These are phyloP conservation scores for Oscheius sp. DNA, from an alignment of 2,888 invertebrate species.

Conservation along the genomic window DNA sequence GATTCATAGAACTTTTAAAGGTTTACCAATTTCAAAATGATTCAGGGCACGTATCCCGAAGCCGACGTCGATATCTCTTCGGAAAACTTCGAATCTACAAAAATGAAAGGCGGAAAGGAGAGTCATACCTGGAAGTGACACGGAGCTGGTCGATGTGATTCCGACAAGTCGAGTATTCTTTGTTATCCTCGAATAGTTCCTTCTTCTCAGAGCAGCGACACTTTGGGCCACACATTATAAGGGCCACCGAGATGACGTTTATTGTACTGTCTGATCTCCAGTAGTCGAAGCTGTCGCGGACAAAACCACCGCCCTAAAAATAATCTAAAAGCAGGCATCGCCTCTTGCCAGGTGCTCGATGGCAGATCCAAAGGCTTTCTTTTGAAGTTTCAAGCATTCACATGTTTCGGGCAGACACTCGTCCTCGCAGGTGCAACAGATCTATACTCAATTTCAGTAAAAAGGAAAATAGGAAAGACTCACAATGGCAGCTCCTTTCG, in stretches of 20 bases:
- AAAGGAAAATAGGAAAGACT: too few species aligned
- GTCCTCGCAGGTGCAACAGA: neutral
- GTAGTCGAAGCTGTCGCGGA: neutral
- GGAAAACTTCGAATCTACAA: slow-evolving; percentile 14
- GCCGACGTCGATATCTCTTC: neutral
- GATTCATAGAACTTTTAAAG: too few species aligned
- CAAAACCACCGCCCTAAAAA: slow-evolving; percentile 4
- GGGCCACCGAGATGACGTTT: neutral
- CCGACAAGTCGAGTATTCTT: neutral
- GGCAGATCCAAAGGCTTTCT: neutral
- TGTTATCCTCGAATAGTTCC: too few species aligned
- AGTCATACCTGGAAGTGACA: too few species aligned
- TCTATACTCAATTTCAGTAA: neutral
- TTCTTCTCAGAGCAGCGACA: neutral
- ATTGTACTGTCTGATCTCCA: neutral
- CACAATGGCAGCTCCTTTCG: too few species aligned
- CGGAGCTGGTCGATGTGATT: neutral
- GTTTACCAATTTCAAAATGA: neutral
- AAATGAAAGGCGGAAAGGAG: neutral
- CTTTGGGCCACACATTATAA: neutral
- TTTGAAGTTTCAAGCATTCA: slow-evolving; percentile 4
- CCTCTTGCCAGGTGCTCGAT: neutral
- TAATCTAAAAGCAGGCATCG: too few species aligned
- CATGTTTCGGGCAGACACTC: neutral
- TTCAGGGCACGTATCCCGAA: neutral